Conservation (phyloP, 1,140 invertebrate species). For the Temnothorax nylanderi region DNA sequence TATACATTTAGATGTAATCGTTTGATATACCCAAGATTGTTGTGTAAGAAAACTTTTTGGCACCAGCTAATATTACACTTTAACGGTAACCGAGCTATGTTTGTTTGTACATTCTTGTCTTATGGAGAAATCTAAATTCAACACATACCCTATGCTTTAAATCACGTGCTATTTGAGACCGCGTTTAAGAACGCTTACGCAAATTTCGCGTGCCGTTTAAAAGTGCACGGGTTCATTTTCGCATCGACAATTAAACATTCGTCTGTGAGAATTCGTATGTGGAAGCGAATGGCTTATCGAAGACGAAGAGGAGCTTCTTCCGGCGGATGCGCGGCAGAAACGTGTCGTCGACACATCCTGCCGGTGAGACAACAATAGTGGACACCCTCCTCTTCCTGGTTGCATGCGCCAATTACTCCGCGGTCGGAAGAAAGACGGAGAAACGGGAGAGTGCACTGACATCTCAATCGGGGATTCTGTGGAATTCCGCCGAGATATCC, state of each 20-base stretch:
- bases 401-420: constrained; percentile 61
- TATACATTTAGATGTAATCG: not conserved
- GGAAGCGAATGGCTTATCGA: constrained; percentile 43
- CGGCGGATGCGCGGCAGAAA: constrained; percentile 76
- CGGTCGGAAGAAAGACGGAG: constrained; percentile 21
- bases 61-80: not conserved
- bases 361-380: constrained; percentile 69
- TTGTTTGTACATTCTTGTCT: not conserved
- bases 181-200: not conserved
- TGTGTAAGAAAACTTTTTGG: not conserved
- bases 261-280: not conserved
- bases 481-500: not conserved
- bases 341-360: constrained; percentile 73
- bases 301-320: constrained; percentile 72
- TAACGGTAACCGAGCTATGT: not conserved
- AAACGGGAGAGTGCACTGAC: not conserved
- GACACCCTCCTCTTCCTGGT: constrained; percentile 70
- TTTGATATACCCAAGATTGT: not conserved
- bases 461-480: constrained; percentile 13
- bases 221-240: not conserved
- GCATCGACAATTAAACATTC: not conserved
- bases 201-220: not conserved
- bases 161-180: not conserved
- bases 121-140: not conserved
- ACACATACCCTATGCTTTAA: not conserved